These are phyloP conservation scores for Chaunax sp. DNA, from an alignment of 2,797 vertebrate species.

Conservation along the genomic window DNA sequence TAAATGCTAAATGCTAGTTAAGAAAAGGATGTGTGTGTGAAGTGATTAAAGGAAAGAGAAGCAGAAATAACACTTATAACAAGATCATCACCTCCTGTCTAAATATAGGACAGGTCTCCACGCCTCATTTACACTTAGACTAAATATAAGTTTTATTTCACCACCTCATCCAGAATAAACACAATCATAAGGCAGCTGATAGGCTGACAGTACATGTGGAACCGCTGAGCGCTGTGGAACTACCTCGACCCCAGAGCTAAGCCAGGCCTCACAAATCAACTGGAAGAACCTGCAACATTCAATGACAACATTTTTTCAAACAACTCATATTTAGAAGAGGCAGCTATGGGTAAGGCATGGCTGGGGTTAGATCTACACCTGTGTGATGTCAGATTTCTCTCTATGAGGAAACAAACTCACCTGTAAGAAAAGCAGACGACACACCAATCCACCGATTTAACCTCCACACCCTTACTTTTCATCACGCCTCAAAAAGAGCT, in stretches of 20 bases:
- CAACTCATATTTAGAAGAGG: too few relatives aligned
- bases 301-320: too few relatives aligned
- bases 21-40: neutral
- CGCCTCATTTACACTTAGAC: conserved; percentile 11
- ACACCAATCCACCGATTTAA: too few relatives aligned
- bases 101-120: neutral
- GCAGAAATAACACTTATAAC: conserved; percentile 3
- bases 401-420: too few relatives aligned
- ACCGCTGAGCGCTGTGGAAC: neutral
- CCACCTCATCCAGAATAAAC: neutral
- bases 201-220: neutral
- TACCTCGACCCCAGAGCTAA: neutral
- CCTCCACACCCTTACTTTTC: too few relatives aligned
- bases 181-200: neutral
- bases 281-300: too few relatives aligned
- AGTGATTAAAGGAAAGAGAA: neutral
- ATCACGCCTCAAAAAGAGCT: too few relatives aligned
- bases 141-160: conserved; percentile 22
- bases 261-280: neutral
- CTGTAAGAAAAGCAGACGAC: too few relatives aligned
- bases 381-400: too few relatives aligned
- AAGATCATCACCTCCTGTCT: neutral
- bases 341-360: too few relatives aligned
- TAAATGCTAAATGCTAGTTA: neutral
- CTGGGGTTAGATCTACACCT: too few relatives aligned